A percentile compares a stretch with the other conserved stretches of the same genome.
phyloP scores from a whole-genome alignment of 2,797 vertebrate genomes.

The Clangula hyemalis region DNA sequence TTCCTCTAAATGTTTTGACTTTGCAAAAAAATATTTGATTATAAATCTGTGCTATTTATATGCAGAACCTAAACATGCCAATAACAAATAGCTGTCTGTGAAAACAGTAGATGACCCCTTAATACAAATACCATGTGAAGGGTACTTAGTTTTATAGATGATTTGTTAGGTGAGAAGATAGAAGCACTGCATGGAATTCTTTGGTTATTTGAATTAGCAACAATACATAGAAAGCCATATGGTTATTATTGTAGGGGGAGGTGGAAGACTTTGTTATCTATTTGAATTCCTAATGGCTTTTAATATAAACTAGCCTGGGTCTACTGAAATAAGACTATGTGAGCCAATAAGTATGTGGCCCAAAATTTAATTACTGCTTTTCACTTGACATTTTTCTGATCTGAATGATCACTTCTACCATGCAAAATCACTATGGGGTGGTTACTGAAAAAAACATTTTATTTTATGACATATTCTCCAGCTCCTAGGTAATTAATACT shows the following conservation, averaged over 20 bases:
- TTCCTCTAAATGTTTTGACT: slow-evolving; percentile 67
- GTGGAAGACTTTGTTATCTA: not conserved
- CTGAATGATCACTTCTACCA: not conserved
- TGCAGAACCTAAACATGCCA: slow-evolving; percentile 47
- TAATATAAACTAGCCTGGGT: not conserved
- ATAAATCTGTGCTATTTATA: slow-evolving; percentile 56
- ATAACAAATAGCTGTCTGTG: slow-evolving; percentile 52
- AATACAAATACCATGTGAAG: slow-evolving; percentile 49
- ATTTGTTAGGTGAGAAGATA: slow-evolving; percentile 51
- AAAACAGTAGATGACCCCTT: slow-evolving; percentile 55
- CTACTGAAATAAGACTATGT: not conserved
- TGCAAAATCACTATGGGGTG: not conserved
- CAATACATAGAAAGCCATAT: not conserved
- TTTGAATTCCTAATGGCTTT: slow-evolving; percentile 13
- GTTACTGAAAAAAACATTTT: not conserved
- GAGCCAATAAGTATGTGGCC: not conserved
- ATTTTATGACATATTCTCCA: not conserved
- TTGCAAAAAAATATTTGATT: slow-evolving; percentile 38
- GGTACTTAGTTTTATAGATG: slow-evolving; percentile 41
- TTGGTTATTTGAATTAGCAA: slow-evolving; percentile 29
- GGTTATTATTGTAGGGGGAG: not conserved
- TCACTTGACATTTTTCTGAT: not conserved
- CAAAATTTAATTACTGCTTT: not conserved
- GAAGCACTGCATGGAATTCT: slow-evolving; percentile 47
- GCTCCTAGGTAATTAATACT: not conserved